A percentile compares a stretch with the other conserved stretches of the same genome.
Conservation (phyloP, 2,888 invertebrate genomes). For the Nipponacmea schrenckii region DNA sequence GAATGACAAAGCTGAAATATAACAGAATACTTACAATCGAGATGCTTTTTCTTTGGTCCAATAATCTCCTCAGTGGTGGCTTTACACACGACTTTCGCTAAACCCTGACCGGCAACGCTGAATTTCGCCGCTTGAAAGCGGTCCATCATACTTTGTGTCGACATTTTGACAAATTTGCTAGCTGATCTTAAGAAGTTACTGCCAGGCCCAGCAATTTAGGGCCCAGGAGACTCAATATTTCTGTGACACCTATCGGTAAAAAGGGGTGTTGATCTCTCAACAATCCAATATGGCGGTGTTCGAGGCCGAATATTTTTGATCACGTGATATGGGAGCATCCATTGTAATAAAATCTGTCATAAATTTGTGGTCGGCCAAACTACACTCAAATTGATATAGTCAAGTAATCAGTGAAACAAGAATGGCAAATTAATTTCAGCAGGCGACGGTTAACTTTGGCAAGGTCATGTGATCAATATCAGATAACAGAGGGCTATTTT, state of each 20-base stretch:
- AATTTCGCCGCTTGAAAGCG: constrained; percentile 97
- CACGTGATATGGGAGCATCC: constrained; percentile 52
- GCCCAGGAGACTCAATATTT: constrained; percentile 33
- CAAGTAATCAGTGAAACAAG: too few relatives aligned
- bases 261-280: constrained; percentile 57
- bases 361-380: background rate
- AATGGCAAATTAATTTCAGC: too few relatives aligned
- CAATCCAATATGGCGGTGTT: constrained; percentile 54
- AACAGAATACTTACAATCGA: constrained; percentile 89
- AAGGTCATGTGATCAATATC: too few relatives aligned
- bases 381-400: too few relatives aligned
- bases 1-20: constrained; percentile 4
- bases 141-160: constrained; percentile 98
- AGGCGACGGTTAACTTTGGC: too few relatives aligned
- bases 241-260: constrained; percentile 32
- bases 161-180: constrained; percentile 44
- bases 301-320: constrained; percentile 42
- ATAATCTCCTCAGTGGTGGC: constrained; percentile 99
- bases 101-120: constrained; percentile 98
- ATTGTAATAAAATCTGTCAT: constrained; percentile 19
- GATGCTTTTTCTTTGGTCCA: constrained; percentile 99
- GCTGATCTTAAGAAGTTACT: constrained; percentile 7
- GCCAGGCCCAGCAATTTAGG: constrained; percentile 31
- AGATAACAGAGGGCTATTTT: too few relatives aligned
- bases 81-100: constrained; percentile 99